A percentile compares a stretch with the other conserved stretches of the same genome.
These are phyloP conservation scores for Cervus canadensis DNA, from an alignment of 2,113 vertebrate species.

Conservation along the genomic window DNA sequence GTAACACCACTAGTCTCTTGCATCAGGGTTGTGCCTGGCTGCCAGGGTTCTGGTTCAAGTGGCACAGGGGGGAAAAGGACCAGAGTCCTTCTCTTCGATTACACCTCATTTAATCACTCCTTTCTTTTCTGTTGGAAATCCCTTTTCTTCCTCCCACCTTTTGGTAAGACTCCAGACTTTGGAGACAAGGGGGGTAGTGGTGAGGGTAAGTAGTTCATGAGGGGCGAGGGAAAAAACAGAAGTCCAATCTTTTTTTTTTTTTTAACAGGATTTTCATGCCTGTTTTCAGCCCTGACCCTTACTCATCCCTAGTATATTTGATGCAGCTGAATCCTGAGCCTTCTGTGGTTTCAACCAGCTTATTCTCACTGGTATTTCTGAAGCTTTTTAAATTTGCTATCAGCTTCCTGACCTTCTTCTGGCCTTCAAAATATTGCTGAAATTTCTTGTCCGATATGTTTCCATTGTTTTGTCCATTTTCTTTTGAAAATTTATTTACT, in stretches of 20 bases:
- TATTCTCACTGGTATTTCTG: background rate
- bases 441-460: conserved; percentile 1
- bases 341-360: background rate
- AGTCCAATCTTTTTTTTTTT: background rate
- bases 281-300: background rate
- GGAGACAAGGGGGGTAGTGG: background rate
- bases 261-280: background rate
- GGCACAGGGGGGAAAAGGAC: no score
- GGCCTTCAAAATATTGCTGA: background rate
- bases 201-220: background rate
- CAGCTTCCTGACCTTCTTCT: background rate
- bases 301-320: background rate
- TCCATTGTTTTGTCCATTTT: conserved; percentile 25
- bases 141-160: background rate
- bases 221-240: background rate
- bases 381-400: background rate
- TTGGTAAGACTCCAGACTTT: background rate
- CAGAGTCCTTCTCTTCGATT: background rate
- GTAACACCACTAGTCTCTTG: background rate
- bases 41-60: no score
- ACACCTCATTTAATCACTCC: background rate
- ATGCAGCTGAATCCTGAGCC: background rate
- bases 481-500: conserved; percentile 25
- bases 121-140: background rate
- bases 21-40: background rate